phyloP scores from a whole-genome alignment of 2,113 vertebrate genomes.

The Erythrolamprus reginae region DNA sequence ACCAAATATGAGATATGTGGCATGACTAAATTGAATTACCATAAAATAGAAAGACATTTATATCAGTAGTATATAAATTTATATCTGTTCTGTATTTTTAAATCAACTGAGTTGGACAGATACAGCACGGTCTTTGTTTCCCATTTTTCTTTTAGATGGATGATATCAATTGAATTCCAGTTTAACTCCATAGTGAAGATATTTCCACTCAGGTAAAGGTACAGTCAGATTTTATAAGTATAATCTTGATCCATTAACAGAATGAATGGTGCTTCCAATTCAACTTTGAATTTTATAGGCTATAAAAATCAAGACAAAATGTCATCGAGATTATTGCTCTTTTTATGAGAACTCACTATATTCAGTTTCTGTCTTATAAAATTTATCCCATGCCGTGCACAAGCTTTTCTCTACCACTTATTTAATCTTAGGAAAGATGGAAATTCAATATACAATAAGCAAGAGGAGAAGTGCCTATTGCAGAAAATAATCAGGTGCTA shows the following conservation, averaged over 20 bases:
- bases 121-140: background rate
- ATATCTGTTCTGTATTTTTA: background rate
- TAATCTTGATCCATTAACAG: background rate
- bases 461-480: background rate
- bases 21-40: background rate
- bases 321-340: background rate
- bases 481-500: constrained; percentile 5
- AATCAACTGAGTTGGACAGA: background rate
- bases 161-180: background rate
- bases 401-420: background rate
- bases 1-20: background rate
- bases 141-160: background rate
- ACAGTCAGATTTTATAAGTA: background rate
- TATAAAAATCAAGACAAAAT: background rate
- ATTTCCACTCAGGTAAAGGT: background rate
- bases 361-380: background rate
- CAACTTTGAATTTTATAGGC: background rate
- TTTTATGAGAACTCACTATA: background rate
- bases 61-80: background rate
- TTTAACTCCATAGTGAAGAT: background rate
- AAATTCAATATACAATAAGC: constrained; percentile 15
- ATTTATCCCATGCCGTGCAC: background rate
- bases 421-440: background rate
- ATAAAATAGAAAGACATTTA: background rate
- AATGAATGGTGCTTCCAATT: background rate